Conservation (phyloP, 2,888 invertebrate species). For the Trissolcus brochymenae region DNA sequence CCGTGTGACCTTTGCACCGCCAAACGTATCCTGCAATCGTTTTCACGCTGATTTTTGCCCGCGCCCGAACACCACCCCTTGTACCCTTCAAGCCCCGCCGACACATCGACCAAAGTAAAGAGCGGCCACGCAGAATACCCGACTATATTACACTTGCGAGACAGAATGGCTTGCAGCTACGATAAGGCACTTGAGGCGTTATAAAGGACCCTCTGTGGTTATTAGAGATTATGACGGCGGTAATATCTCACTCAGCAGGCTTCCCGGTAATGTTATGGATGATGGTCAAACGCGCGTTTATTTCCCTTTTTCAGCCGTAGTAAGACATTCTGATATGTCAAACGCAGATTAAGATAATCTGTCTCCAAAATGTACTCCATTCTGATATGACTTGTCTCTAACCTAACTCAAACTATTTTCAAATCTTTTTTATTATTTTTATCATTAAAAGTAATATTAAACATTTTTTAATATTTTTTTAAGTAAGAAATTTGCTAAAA, state of each 20-base stretch:
- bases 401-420: too few relatives aligned
- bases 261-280: slow-evolving; percentile 72
- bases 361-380: slow-evolving; percentile 11
- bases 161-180: slow-evolving; percentile 61
- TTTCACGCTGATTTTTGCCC: slow-evolving; percentile 53
- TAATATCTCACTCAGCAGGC: slow-evolving; percentile 75
- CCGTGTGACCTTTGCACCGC: slow-evolving; percentile 40
- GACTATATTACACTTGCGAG: slow-evolving; percentile 63
- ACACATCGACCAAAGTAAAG: slow-evolving; percentile 58
- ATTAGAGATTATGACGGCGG: slow-evolving; percentile 74
- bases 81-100: slow-evolving; percentile 11
- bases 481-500: too few relatives aligned
- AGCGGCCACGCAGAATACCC: slow-evolving; percentile 50
- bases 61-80: slow-evolving; percentile 19
- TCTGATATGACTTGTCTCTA: too few relatives aligned
- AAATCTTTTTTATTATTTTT: background rate
- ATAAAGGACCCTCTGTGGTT: slow-evolving; percentile 74
- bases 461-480: background rate
- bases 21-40: slow-evolving; percentile 50
- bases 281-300: slow-evolving; percentile 60
- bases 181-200: slow-evolving; percentile 71
- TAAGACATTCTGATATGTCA: slow-evolving; percentile 43
- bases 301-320: slow-evolving; percentile 36
- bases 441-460: background rate
- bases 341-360: slow-evolving; percentile 39